These are phyloP conservation scores for Malacoctenus gilli DNA, from an alignment of 2,797 vertebrate species.

Conservation along the genomic window DNA sequence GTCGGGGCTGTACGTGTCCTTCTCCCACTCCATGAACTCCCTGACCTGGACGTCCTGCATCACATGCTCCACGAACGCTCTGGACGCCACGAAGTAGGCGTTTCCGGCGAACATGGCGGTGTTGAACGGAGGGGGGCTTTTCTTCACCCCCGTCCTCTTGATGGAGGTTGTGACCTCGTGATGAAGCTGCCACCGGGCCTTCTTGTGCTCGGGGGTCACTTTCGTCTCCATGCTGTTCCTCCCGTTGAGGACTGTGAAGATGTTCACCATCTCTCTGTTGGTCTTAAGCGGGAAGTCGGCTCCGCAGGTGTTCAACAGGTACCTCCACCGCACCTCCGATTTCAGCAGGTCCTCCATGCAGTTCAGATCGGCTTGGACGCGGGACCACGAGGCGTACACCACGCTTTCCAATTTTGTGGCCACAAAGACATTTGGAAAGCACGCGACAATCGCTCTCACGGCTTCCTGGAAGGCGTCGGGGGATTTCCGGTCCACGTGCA, in stretches of 20 bases:
- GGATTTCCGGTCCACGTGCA: conserved; percentile 86
- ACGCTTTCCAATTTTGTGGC: conserved; percentile 81
- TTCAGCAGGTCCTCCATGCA: conserved; percentile 86
- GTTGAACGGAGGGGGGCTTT: conserved; percentile 79
- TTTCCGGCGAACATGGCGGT: conserved; percentile 87
- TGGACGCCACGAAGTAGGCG: conserved; percentile 86
- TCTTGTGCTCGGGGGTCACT: conserved; percentile 67
- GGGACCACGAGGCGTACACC: conserved; percentile 86
- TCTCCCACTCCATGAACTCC: conserved; percentile 86
- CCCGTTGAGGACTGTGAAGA: conserved; percentile 80
- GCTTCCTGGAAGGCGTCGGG: conserved; percentile 73
- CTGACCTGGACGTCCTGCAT: conserved; percentile 68
- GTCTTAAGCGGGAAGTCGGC: conserved; percentile 90
- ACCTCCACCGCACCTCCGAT: conserved; percentile 82
- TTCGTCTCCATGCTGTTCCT: conserved; percentile 87
- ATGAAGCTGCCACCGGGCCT: conserved; percentile 79
- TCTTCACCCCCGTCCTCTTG: conserved; percentile 45
- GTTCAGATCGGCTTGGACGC: conserved; percentile 89
- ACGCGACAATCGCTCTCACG: conserved; percentile 78
- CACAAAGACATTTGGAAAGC: conserved; percentile 87
- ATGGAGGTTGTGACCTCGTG: conserved; percentile 60
- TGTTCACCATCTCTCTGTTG: conserved; percentile 83
- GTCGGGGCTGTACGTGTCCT: conserved; percentile 93
- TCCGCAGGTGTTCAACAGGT: conserved; percentile 88
- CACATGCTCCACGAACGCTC: conserved; percentile 84